Base-by-base conservation (phyloP, 37 sponge, comb jelly and placozoan genomes). In the Spongilla lacustris region DNA sequence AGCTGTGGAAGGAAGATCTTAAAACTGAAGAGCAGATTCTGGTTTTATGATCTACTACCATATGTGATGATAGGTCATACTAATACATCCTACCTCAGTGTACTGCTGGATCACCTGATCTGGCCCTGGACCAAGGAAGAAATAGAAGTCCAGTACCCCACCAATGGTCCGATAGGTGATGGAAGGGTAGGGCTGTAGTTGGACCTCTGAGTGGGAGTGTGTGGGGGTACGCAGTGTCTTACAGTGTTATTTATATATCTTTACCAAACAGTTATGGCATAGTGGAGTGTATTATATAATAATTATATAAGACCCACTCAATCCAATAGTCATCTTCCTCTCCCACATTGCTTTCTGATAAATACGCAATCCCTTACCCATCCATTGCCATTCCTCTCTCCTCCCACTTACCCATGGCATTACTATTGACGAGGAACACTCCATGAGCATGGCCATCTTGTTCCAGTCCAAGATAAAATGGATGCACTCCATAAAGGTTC, bases 401-500 rank as follows among this genome's bases (percentile, higher is more conserved):
- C 46, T 46, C 46, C 46, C 11, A 36, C 87, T 49, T 67, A 93
- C 93, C 96, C 96, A 95, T 95, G 29, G 96, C 96, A 92, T 95
- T 95, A 74, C 90, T 86, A 90, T 95, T 95, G 66, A 87, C 80
- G 31, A 95, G 78, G 26, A 95, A 81, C 35, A 95, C 92, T 24
- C 92, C 96, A 66, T 94, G 84, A 21, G 89, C 78, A 67, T 48
- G 27, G 26, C 89, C 90, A 79, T 78, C 82, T 12, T 50, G 32
- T 50, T 95, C 96, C 71, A 92, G 33, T 36, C 80, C 78, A 28
- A 95, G 38, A 73, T 92, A 92, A 83, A 95, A 89, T 29, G 96
- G 96, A 78, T 95, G 96, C 1, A 92, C 92, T 21, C 96, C 96
- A 87, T 95, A 95, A 25, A 95, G 71, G 77, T 95, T 95, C 50